These are phyloP conservation scores for Callocephalon fimbriatum DNA, from an alignment of 2,113 vertebrate genomes.

Conservation along the genomic window DNA sequence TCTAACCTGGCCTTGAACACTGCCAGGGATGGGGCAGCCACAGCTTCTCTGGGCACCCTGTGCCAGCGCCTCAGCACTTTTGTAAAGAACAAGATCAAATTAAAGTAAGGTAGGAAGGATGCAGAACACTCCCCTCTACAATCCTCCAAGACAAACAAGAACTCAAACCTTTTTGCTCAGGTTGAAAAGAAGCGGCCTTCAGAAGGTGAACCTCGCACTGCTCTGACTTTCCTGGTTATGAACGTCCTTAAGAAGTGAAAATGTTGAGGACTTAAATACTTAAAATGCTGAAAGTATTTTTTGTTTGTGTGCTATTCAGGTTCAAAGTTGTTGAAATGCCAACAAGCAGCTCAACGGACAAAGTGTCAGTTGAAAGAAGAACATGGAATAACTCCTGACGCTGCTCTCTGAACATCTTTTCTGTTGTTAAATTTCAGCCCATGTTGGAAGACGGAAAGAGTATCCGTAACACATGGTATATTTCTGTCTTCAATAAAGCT, in stretches of 20 bases:
- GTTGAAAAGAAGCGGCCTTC: background rate
- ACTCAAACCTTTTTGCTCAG: background rate
- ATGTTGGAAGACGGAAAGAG: background rate
- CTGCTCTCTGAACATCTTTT: background rate
- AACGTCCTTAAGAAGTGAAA: background rate
- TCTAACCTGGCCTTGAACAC: background rate
- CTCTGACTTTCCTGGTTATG: background rate
- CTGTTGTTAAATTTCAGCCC: background rate
- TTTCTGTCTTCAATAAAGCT: background rate
- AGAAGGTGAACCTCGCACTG: background rate
- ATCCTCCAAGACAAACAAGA: background rate
- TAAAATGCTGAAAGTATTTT: background rate
- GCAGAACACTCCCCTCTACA: background rate
- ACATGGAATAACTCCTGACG: background rate
- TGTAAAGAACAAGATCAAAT: background rate
- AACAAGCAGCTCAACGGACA: background rate
- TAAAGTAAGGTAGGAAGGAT: background rate
- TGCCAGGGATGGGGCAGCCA: background rate
- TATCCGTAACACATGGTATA: accelerated
- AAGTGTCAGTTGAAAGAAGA: background rate
- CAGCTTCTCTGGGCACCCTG: background rate
- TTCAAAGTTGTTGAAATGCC: background rate
- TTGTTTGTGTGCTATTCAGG: background rate
- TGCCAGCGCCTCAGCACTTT: background rate
- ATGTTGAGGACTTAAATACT: background rate